Conservation (phyloP, 2,113 vertebrate species). For the Atlantisia rogersi region DNA sequence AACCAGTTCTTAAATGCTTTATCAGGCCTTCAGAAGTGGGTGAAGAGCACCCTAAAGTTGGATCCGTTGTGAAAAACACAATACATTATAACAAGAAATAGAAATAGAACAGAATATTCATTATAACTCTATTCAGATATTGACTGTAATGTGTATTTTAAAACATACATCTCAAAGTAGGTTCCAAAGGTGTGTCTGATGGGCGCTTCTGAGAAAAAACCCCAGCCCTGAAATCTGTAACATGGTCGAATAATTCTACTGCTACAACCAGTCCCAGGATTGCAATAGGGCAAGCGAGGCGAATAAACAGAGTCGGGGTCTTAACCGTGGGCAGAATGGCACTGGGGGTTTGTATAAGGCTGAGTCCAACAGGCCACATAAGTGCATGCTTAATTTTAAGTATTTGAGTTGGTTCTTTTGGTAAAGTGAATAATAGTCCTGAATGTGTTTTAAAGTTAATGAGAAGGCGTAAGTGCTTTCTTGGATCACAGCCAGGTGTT, state of each 20-base stretch:
- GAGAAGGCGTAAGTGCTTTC: slow-evolving; percentile 36
- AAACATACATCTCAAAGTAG: background rate
- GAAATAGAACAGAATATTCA: background rate
- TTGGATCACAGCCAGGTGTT: slow-evolving; percentile 20
- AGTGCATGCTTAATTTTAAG: background rate
- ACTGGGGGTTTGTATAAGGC: background rate
- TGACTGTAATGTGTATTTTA: background rate
- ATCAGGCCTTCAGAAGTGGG: background rate
- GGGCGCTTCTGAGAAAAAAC: background rate
- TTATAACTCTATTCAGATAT: background rate
- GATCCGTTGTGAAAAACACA: background rate
- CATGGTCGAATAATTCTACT: background rate
- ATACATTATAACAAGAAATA: background rate
- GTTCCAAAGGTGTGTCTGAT: background rate
- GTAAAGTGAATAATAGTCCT: slow-evolving; percentile 38
- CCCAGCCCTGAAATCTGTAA: background rate
- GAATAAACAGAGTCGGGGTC: background rate
- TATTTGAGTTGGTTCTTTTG: background rate
- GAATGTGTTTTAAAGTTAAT: slow-evolving; percentile 45
- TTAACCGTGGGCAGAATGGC: background rate
- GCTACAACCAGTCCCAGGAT: background rate
- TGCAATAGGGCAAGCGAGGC: rapidly evolving
- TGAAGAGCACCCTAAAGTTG: background rate
- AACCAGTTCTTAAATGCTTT: background rate
- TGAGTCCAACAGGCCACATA: background rate